These are phyloP conservation scores for Ceratothoa steindachneri DNA, from an alignment of 2,888 invertebrate species.

Conservation along the genomic window DNA sequence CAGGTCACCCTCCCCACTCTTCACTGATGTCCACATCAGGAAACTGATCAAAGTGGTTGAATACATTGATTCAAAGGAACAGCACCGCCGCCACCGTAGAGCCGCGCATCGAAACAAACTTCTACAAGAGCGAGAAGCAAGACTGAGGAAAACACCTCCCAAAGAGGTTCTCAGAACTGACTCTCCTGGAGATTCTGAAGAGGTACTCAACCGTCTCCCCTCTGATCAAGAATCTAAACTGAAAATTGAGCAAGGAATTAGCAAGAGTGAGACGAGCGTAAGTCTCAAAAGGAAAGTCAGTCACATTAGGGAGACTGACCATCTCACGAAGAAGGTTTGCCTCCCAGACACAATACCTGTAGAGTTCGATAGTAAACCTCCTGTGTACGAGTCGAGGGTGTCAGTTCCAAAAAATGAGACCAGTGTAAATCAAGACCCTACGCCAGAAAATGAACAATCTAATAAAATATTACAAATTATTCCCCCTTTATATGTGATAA, in stretches of 20 bases:
- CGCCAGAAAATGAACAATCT: neutral
- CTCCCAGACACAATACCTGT: neutral
- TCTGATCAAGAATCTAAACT: neutral
- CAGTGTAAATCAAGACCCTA: neutral
- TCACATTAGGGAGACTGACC: neutral
- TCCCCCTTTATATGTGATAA: neutral
- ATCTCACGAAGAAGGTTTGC: neutral
- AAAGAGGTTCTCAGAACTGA: neutral
- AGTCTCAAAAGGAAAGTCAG: neutral
- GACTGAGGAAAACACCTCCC: neutral
- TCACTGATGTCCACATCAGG: conserved; percentile 25
- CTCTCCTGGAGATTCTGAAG: neutral
- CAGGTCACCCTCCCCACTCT: neutral
- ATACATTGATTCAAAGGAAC: conserved; percentile 25
- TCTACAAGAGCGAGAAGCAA: conserved; percentile 8
- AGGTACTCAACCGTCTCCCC: neutral
- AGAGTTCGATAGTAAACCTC: neutral
- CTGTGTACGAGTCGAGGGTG: neutral
- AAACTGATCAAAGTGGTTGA: conserved; percentile 36
- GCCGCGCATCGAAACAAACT: conserved; percentile 23
- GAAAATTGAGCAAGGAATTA: neutral
- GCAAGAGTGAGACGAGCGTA: neutral
- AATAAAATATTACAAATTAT: neutral
- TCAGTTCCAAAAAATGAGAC: neutral
- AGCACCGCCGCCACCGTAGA: conserved; percentile 27